Evolutionary conservation across 37 sponge, comb jelly and placozoan genomes (phyloP), one percentile per base, ranked within the genome.

Genomic region (Geodia barretti): DNA sequence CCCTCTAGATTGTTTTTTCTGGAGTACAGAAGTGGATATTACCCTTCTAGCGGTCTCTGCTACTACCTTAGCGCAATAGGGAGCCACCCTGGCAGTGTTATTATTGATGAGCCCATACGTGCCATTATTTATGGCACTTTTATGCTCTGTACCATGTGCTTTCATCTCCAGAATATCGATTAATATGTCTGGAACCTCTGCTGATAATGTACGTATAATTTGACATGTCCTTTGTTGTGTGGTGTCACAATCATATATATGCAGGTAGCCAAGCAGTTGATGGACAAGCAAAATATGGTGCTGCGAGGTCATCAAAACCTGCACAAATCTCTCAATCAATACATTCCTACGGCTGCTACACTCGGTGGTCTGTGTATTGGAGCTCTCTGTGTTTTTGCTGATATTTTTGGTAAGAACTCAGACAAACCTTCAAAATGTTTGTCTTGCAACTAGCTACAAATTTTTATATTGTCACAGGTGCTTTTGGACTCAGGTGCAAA

Each of bases 321-420:
- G 93, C 79, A 89, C 19, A 75, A 89, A 4, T 90, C 92, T 47
- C 87, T 95, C 7, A 95, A 95, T 75, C 65, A 90, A 59, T 95
- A 98, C 84, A 98, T 98, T 36, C 96, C 98, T 31, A 98, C 96
- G 31, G 98, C 98, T 71, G 98, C 98, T 77, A 94, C 98, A 2
- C 95, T 98, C 76, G 98, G 98, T 64, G 98, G 98, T 0, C 88
- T 98, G 24, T 98, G 98, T 60, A 95, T 95, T 75, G 98, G 98
- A 37, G 98, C 96, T 74, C 88, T 98, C 59, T 98, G 94, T 32
- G 96, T 98, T 0, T 70, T 97, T 64, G 98, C 98, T 47, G 98
- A 98, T 62, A 93, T 98, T 77, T 47, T 97, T 17, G 97, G 97
- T 96, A 26, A 78, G 87, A 65, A n/a, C n/a, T n/a, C n/a, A n/a